Evolutionary conservation across 2,113 vertebrate species (phyloP).

Genomic region (Nansenia antarctica): DNA sequence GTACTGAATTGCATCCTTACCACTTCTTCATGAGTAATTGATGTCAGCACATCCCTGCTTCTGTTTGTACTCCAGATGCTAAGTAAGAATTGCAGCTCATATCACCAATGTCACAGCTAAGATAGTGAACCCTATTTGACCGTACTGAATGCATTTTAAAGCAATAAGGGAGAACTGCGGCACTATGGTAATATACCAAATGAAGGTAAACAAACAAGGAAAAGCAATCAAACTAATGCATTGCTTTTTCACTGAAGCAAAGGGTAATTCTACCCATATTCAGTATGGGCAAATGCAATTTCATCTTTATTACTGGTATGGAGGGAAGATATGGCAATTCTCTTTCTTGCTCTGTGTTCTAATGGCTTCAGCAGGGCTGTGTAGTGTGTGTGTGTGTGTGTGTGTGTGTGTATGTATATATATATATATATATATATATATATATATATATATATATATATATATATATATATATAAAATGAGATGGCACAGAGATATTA

Average conservation of each 20-base stretch:
- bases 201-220: neutral
- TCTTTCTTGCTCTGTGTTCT: neutral
- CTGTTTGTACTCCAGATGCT: neutral
- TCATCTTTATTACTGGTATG: neutral
- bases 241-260: neutral
- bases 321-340: neutral
- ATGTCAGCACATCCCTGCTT: no score
- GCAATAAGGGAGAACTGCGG: slow-evolving; percentile 21
- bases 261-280: neutral
- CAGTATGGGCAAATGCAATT: neutral
- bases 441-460: no score
- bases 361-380: no score
- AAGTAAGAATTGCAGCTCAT: neutral
- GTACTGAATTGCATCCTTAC: no score
- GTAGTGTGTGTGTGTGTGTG: neutral
- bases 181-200: slow-evolving; percentile 31
- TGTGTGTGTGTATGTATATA: no score
- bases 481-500: no score
- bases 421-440: no score
- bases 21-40: no score
- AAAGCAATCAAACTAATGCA: slow-evolving; percentile 2
- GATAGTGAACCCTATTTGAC: slow-evolving; percentile 7
- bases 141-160: neutral
- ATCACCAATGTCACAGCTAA: neutral
- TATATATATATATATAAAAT: no score